Evolutionary conservation across 2,888 invertebrate genomes (phyloP).

Genomic region (Saturnia pavonia): DNA sequence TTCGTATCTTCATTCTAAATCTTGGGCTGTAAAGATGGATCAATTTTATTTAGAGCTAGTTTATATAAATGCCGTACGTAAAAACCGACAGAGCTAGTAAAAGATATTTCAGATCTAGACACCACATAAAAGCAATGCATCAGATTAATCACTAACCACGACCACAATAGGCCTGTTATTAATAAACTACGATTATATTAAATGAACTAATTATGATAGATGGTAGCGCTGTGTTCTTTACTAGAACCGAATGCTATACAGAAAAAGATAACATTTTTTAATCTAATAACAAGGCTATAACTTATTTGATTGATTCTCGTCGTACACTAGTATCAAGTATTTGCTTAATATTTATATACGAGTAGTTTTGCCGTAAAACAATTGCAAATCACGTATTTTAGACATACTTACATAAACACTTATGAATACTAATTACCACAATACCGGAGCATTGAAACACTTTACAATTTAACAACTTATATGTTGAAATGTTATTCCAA

Average conservation of each 20-base stretch:
- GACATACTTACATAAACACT: not conserved
- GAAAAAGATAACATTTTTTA: not conserved
- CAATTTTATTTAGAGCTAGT: conserved; percentile 19
- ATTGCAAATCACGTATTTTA: not conserved
- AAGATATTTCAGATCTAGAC: not conserved
- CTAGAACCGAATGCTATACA: not conserved
- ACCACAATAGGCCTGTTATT: not conserved
- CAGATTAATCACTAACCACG: not conserved
- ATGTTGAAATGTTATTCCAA: not conserved
- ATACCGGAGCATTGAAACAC: not conserved
- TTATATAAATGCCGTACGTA: not conserved
- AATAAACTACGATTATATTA: not conserved
- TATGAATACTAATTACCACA: not conserved
- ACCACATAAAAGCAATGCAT: not conserved
- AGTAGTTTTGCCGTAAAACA: too few species aligned
- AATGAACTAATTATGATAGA: not conserved
- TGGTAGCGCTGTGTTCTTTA: not conserved
- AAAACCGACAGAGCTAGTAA: not conserved
- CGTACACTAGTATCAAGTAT: conserved; percentile 11
- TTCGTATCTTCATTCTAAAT: conserved; percentile 14
- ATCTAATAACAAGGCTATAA: not conserved
- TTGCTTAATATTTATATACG: not conserved
- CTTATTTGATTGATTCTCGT: not conserved
- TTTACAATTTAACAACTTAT: not conserved
- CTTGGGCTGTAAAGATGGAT: conserved; percentile 18